These are phyloP conservation scores for Xenopus laevis DNA, from an alignment of 2,113 vertebrate genomes.

Conservation along the genomic window DNA sequence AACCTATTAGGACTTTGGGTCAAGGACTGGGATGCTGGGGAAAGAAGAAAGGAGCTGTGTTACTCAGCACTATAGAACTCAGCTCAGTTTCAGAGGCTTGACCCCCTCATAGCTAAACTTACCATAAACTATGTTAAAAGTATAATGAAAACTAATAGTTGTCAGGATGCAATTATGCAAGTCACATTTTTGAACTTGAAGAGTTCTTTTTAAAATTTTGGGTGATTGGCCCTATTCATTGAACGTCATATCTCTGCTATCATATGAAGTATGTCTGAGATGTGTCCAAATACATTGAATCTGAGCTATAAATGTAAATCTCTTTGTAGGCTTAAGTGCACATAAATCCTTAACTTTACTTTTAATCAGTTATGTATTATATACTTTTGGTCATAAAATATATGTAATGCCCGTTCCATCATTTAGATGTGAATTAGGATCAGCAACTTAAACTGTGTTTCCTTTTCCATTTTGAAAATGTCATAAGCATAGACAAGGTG, in stretches of 20 bases:
- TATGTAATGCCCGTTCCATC: conserved; percentile 29
- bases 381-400: conserved; percentile 27
- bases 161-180: no score
- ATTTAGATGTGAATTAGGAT: conserved; percentile 27
- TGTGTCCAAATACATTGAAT: conserved; percentile 32
- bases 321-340: conserved; percentile 38
- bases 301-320: conserved; percentile 39
- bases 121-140: no score
- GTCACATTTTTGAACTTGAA: no score
- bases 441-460: conserved; percentile 17
- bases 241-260: no score
- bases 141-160: no score
- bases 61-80: no score
- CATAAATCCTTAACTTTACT: conserved; percentile 40
- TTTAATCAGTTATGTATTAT: conserved; percentile 42
- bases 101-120: no score
- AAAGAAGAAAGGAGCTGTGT: no score
- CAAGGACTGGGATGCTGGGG: no score
- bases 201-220: neutral
- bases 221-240: neutral
- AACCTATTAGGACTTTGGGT: no score
- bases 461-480: neutral
- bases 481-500: neutral
- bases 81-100: no score
- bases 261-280: conserved; percentile 17